Evolutionary conservation across 1,140 invertebrate genomes (phyloP), one percentile per base, ranked within the genome.

Genomic region (Palaemon carinicauda): DNA sequence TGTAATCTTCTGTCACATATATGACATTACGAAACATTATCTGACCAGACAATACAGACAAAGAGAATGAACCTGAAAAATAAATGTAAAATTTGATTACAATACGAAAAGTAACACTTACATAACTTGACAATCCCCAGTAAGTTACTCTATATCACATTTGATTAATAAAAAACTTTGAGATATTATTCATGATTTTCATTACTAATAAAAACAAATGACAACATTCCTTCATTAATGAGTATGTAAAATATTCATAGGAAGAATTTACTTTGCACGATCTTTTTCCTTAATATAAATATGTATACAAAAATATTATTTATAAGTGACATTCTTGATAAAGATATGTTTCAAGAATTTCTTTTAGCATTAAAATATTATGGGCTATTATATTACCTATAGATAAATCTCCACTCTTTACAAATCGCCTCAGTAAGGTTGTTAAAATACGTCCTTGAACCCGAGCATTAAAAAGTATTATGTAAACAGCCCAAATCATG

Each of bases 1-100:
- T 96, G 91, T 96, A 98, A 92, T 99, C 98, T 92, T 97, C 96
- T 73, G 96, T 98, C 56, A 98, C 96, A 90, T 97, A 98, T 75
- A 97, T 95, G 90, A 99, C 94, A 93, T 99, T 97, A 89, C 98
- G 94, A 92, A 99, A 99, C 98, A 99, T 99, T 56, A 99, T 96
- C 93, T 99, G 99, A 3, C 98, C 98, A 88, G 97, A 97, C 88
- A 99, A 93, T 33, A 97, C 96, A 92, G 98, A 98, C 53, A 98
- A 92, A 2, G 97, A 97, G 90, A 99, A 95, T 19, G 98, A 99
- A 87, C 98, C 97, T 96, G 91, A 50, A 93, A 93, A 89, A 89
- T 89, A 89, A 84, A 31, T 84, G 84, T 51, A 79, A 15, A 17
- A 86, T 77, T 50, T 82, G 82, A 74, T 53, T 14, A 65, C 5